Percentiles rank a stretch among this genome's conserved stretches.
Conservation (phyloP, 35 echinoderm and acorn worm genomes). For the Heliocidaris erythrogramma region DNA sequence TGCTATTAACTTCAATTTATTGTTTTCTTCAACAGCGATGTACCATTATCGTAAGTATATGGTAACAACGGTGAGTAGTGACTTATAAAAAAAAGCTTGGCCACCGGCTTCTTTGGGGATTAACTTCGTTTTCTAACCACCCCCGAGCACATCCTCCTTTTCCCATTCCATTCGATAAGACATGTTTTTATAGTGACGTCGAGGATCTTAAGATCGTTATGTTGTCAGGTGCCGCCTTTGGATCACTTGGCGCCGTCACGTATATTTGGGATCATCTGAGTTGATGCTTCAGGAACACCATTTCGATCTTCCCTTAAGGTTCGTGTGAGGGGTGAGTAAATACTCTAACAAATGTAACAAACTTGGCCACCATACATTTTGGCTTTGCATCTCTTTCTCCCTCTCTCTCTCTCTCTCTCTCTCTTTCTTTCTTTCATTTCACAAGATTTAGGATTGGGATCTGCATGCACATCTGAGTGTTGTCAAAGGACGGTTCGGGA, state of each 20-base stretch:
- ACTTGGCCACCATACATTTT: neutral
- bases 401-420: no score
- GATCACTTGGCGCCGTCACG: neutral
- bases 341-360: neutral
- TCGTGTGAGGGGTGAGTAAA: neutral
- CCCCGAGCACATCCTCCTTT: neutral
- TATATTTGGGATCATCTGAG: neutral
- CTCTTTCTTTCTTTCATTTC: no score
- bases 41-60: no score
- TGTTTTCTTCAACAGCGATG: no score
- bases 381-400: no score
- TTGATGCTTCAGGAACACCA: neutral
- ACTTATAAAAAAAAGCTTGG: neutral
- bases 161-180: neutral
- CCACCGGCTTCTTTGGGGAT: neutral
- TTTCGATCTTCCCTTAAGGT: neutral
- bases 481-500: no score
- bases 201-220: neutral
- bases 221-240: neutral
- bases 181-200: neutral
- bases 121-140: neutral
- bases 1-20: no score
- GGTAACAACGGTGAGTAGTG: no score
- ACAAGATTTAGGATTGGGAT: neutral
- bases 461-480: no score